A percentile compares a stretch with the other conserved stretches of the same genome.
Evolutionary conservation across 2,888 invertebrate species (phyloP).

Genomic region (Protodeltote pygarga): DNA sequence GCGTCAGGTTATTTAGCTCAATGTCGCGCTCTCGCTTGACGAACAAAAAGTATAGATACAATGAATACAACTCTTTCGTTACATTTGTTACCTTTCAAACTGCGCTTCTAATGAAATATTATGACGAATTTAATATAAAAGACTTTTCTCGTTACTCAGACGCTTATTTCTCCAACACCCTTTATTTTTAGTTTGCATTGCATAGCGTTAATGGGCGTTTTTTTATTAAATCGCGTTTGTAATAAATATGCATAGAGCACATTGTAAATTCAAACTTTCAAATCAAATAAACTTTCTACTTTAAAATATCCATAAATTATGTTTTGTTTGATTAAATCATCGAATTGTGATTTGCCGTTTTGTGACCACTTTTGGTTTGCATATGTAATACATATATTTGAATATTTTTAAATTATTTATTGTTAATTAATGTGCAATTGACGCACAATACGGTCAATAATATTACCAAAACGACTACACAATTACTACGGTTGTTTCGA

Average conservation of each 20-base stretch:
- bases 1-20: slow-evolving; percentile 81
- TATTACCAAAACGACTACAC: slow-evolving; percentile 22
- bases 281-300: too few relatives aligned
- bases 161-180: slow-evolving; percentile 32
- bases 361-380: slow-evolving; percentile 17
- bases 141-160: slow-evolving; percentile 44
- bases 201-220: slow-evolving; percentile 32
- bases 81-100: slow-evolving; percentile 68
- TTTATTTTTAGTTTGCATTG: slow-evolving; percentile 36
- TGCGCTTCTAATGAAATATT: slow-evolving; percentile 62
- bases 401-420: slow-evolving; percentile 33
- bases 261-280: slow-evolving; percentile 4
- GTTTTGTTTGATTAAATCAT: slow-evolving; percentile 1
- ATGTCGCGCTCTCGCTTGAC: slow-evolving; percentile 71
- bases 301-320: not conserved
- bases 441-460: slow-evolving; percentile 30
- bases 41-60: slow-evolving; percentile 68
- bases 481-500: slow-evolving; percentile 32
- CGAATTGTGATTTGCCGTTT: slow-evolving; percentile 11
- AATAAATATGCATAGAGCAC: slow-evolving; percentile 10
- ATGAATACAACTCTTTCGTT: slow-evolving; percentile 67
- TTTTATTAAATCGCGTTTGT: slow-evolving; percentile 32
- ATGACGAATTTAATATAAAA: slow-evolving; percentile 57
- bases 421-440: slow-evolving; percentile 39
- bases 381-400: slow-evolving; percentile 11